phyloP scores from a whole-genome alignment of 2,888 invertebrate species.

The Tipula lateralis region DNA sequence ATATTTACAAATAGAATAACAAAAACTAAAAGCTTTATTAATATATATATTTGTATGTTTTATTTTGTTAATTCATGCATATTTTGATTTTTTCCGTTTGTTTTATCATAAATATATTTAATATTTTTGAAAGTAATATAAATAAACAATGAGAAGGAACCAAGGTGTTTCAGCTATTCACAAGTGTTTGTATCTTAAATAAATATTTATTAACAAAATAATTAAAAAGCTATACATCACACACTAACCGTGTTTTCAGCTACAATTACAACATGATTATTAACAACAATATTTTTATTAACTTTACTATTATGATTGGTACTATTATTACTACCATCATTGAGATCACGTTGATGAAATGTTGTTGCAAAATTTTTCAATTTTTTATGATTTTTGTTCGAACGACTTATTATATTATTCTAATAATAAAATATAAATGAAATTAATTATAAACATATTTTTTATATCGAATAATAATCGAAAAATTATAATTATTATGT shows the following conservation, averaged over 20 bases:
- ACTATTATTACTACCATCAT: neutral
- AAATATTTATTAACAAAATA: neutral
- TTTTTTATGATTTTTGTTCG: neutral
- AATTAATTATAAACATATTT: neutral
- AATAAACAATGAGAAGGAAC: neutral
- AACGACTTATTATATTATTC: neutral
- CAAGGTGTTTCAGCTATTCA: neutral
- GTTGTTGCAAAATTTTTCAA: neutral
- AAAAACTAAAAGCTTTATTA: neutral
- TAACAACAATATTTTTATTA: neutral
- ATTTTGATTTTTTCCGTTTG: neutral
- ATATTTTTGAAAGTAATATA: too few species aligned
- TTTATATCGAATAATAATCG: neutral
- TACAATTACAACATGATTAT: neutral
- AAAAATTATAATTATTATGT: too few species aligned
- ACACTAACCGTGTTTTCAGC: slow-evolving; percentile 6
- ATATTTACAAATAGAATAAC: neutral
- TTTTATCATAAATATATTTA: too few species aligned
- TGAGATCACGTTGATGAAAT: neutral
- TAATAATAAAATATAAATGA: neutral
- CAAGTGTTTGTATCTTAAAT: neutral
- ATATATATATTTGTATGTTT: neutral
- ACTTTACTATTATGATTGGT: neutral
- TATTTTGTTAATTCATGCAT: neutral
- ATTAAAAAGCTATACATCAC: neutral